Evolutionary conservation across 2,797 vertebrate species (phyloP).

Genomic region (Delichon dasypus): DNA sequence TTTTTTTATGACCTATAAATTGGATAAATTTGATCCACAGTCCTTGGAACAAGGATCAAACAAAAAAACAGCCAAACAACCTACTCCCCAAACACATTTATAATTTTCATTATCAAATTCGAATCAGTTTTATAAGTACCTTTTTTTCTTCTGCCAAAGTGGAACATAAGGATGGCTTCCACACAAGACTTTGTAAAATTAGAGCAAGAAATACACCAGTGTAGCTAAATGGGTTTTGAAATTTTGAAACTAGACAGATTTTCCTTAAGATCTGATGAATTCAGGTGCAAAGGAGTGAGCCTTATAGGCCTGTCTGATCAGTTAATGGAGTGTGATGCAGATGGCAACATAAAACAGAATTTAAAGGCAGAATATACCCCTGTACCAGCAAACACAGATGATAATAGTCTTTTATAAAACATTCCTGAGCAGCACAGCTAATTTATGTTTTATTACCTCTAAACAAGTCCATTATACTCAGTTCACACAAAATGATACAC

Average conservation of each 20-base stretch:
- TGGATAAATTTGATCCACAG: not conserved
- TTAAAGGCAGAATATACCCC: not conserved
- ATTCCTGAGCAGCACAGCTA: not conserved
- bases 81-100: fast-evolving
- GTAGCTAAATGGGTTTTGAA: not conserved
- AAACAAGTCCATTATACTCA: not conserved
- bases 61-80: not conserved
- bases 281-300: not conserved
- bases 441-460: not conserved
- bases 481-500: not conserved
- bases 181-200: not conserved
- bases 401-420: not conserved
- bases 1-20: not conserved
- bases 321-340: not conserved
- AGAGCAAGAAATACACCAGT: not conserved
- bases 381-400: not conserved
- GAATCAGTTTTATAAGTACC: not conserved
- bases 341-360: not conserved
- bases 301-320: not conserved
- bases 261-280: not conserved
- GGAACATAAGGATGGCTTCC: not conserved
- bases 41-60: not conserved
- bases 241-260: not conserved
- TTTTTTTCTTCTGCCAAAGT: not conserved
- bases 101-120: not conserved